phyloP scores from a whole-genome alignment of 2,113 vertebrate species.

The Illadopsis cleaveri region DNA sequence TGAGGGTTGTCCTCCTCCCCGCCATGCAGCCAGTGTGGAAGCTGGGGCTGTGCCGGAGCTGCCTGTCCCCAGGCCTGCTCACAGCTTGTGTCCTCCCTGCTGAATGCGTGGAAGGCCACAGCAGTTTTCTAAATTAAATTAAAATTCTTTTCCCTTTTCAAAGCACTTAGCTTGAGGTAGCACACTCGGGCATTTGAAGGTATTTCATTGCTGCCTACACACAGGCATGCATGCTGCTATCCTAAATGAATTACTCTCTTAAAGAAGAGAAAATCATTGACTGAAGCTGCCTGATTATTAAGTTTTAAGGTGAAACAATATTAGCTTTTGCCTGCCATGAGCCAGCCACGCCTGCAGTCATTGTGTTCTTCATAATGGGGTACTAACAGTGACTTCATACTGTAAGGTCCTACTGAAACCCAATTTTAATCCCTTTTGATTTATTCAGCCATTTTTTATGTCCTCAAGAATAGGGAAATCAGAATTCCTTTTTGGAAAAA shows the following conservation, averaged over 20 bases:
- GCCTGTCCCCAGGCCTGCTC: neutral
- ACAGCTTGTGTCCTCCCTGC: neutral
- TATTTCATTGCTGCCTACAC: conserved; percentile 23
- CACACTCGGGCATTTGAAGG: neutral
- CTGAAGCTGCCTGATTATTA: conserved; percentile 24
- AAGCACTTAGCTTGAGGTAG: conserved; percentile 34
- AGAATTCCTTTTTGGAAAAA: neutral
- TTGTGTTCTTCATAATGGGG: neutral
- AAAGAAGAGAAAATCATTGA: conserved; percentile 24
- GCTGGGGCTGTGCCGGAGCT: neutral
- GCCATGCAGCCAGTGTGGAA: neutral
- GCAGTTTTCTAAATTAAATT: conserved; percentile 44
- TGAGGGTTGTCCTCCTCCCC: neutral
- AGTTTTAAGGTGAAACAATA: conserved; percentile 44
- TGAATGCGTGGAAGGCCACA: neutral
- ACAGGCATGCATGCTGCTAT: conserved; percentile 18
- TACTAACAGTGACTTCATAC: neutral
- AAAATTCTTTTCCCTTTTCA: conserved; percentile 36
- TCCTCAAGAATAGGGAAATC: neutral
- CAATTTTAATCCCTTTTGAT: conserved; percentile 13
- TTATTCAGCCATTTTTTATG: neutral
- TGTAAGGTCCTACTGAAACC: neutral
- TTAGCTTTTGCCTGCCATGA: conserved; percentile 2
- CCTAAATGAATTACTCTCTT: conserved; percentile 29
- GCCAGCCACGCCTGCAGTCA: neutral